These are phyloP conservation scores for Drosophila algonquin DNA, from an alignment of 2,888 invertebrate genomes.

Conservation along the genomic window DNA sequence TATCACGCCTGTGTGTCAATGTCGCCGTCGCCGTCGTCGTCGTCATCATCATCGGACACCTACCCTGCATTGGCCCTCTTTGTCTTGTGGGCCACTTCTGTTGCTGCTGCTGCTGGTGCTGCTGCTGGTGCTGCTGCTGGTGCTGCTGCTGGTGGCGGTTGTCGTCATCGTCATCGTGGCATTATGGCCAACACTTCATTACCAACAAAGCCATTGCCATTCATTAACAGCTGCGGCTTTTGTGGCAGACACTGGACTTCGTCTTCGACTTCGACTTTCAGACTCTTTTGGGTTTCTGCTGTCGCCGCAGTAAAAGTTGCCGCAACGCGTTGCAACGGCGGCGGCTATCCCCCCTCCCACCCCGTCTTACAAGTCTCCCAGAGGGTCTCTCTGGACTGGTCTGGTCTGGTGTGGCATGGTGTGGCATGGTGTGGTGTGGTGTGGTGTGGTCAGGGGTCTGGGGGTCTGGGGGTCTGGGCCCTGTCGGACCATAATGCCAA, in stretches of 20 bases:
- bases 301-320: slow-evolving; percentile 63
- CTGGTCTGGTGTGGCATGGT: too few relatives aligned
- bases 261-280: slow-evolving; percentile 1
- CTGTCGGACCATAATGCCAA: slow-evolving; percentile 54
- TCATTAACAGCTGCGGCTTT: slow-evolving; percentile 73
- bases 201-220: slow-evolving; percentile 71
- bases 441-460: too few relatives aligned
- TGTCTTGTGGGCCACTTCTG: not conserved
- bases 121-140: not conserved
- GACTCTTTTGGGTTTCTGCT: slow-evolving; percentile 52
- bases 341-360: too few relatives aligned
- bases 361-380: slow-evolving; percentile 15
- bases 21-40: slow-evolving; percentile 45
- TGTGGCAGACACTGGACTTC: slow-evolving; percentile 41
- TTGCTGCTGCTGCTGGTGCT: not conserved
- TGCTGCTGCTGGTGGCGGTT: slow-evolving; percentile 11
- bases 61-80: not conserved
- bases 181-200: slow-evolving; percentile 77
- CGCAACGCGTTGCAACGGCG: not conserved
- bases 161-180: slow-evolving; percentile 50
- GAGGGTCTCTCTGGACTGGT: slow-evolving; percentile 5
- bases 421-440: too few relatives aligned
- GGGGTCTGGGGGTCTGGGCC: not conserved
- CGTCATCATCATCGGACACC: slow-evolving; percentile 17
- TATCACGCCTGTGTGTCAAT: slow-evolving; percentile 64